Percentiles rank a stretch among this genome's conserved stretches.
phyloP scores from a whole-genome alignment of 2,797 vertebrate genomes.

The Falco rusticolus region DNA sequence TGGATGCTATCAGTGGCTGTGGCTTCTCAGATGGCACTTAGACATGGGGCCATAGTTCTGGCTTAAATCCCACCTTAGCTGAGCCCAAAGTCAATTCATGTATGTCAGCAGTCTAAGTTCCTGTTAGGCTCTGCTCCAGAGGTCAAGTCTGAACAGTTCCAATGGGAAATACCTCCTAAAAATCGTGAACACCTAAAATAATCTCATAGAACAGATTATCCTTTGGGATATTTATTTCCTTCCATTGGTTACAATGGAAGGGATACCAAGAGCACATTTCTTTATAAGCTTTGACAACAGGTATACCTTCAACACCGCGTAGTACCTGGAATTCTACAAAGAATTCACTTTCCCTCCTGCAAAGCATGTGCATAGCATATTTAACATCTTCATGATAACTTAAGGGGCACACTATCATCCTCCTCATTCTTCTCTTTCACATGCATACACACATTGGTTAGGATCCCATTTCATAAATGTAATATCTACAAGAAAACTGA shows the following conservation, averaged over 20 bases:
- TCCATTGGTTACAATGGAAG: background rate
- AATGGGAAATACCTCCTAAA: background rate
- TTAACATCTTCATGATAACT: background rate
- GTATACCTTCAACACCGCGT: background rate
- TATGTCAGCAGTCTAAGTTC: background rate
- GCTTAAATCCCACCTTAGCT: background rate
- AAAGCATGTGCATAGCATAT: background rate
- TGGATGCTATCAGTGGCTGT: background rate
- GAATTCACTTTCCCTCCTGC: rapidly evolving
- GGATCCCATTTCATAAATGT: background rate
- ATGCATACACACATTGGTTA: background rate
- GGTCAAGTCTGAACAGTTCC: background rate
- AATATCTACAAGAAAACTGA: background rate
- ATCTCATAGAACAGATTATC: background rate
- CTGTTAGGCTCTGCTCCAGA: background rate
- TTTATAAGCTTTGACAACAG: background rate
- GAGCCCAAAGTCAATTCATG: background rate
- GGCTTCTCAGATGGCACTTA: background rate
- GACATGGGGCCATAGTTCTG: rapidly evolving
- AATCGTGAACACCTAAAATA: background rate
- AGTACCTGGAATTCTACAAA: background rate
- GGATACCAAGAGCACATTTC: background rate
- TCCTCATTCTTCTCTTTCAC: background rate
- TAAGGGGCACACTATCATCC: background rate
- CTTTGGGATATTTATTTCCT: background rate